phyloP scores from a whole-genome alignment of 2,888 invertebrate species.

The Pocota personata region DNA sequence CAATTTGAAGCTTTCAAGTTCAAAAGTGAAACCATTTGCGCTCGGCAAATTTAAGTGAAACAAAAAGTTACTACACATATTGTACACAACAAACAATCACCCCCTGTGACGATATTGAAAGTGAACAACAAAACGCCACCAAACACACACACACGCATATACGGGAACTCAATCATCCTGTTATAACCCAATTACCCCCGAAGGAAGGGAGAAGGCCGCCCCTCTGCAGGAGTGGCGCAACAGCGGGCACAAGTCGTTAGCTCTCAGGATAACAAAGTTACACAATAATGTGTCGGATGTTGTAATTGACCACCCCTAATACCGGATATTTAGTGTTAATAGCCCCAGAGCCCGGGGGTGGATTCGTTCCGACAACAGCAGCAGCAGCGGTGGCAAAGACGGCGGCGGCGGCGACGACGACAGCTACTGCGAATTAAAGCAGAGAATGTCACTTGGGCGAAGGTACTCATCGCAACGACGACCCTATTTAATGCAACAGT shows the following conservation, averaged over 20 bases:
- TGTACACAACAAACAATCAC: conserved; percentile 24
- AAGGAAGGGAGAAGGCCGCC: conserved; percentile 33
- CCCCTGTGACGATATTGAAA: conserved; percentile 57
- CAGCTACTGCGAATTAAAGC: conserved; percentile 38
- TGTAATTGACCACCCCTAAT: conserved; percentile 76
- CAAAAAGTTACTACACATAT: conserved; percentile 18
- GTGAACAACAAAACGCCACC: conserved; percentile 55
- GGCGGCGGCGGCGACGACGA: conserved; percentile 16
- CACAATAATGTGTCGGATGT: conserved; percentile 76
- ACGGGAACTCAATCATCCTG: conserved; percentile 60
- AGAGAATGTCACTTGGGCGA: conserved; percentile 75
- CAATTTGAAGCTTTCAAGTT: conserved; percentile 53
- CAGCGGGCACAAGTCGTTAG: conserved; percentile 73
- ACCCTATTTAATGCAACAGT: conserved; percentile 73
- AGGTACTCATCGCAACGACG: conserved; percentile 71
- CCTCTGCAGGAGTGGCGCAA: conserved; percentile 61
- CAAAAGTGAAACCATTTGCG: conserved; percentile 55
- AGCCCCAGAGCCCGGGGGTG: conserved; percentile 71
- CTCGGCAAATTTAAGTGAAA: conserved; percentile 43
- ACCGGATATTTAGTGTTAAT: conserved; percentile 73
- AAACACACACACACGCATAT: conserved; percentile 43
- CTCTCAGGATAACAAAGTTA: conserved; percentile 77
- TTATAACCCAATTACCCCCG: conserved; percentile 69
- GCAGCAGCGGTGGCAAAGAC: conserved; percentile 29
- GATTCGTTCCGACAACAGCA: conserved; percentile 62